phyloP scores from a whole-genome alignment of 2,888 invertebrate genomes.

The Empis stercorea region DNA sequence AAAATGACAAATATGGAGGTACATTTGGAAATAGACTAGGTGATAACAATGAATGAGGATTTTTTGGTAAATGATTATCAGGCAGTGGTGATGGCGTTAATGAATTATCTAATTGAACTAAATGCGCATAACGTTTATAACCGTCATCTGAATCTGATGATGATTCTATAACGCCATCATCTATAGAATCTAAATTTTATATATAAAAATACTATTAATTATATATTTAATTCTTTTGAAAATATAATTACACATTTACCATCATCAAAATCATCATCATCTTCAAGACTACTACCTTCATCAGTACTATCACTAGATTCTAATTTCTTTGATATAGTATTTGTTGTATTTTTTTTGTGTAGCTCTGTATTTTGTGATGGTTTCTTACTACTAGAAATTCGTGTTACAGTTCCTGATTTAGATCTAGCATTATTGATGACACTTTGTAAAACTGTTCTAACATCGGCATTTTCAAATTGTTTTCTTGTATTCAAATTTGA shows the following conservation, averaged over 20 bases:
- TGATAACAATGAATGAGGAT: conserved; percentile 32
- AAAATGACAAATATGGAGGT: conserved; percentile 68
- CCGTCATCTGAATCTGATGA: conserved; percentile 12
- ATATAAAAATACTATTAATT: background rate
- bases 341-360: background rate
- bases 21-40: conserved; percentile 58
- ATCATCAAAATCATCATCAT: conserved; percentile 23
- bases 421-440: no score
- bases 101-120: conserved; percentile 1
- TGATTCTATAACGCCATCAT: conserved; percentile 3
- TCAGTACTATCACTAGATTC: background rate
- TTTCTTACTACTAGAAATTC: no score
- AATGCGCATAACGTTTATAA: conserved; percentile 6
- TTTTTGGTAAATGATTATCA: background rate
- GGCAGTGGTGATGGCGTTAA: background rate
- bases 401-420: no score
- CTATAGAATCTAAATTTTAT: background rate
- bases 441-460: no score
- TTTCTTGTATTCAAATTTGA: background rate
- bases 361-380: background rate
- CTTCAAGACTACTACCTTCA: conserved; percentile 18
- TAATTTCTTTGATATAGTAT: background rate
- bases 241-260: conserved; percentile 14
- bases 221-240: background rate
- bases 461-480: no score